Conservation (phyloP, 2,113 vertebrate genomes). For the Dasypus novemcinctus region DNA sequence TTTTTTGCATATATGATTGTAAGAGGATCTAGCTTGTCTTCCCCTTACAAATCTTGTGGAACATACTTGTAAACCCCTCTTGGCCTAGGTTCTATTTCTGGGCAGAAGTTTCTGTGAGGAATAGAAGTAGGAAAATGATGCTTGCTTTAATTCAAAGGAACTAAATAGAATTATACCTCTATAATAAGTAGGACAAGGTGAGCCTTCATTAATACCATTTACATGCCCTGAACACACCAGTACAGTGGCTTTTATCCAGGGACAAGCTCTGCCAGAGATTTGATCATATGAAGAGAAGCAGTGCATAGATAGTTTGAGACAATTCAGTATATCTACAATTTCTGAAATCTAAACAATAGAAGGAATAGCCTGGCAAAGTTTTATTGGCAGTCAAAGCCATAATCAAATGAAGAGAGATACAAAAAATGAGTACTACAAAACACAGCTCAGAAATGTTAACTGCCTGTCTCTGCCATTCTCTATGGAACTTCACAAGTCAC, state of each 20-base stretch:
- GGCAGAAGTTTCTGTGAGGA: not conserved
- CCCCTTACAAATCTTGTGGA: not conserved
- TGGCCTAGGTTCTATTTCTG: not conserved
- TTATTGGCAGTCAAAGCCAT: not conserved
- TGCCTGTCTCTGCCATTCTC: not conserved
- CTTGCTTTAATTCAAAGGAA: not conserved
- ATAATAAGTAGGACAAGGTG: not conserved
- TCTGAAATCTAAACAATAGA: not conserved
- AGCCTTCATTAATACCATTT: not conserved
- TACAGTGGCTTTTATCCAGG: not conserved
- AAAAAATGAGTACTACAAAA: constrained; percentile 4
- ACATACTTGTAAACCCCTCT: not conserved
- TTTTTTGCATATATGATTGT: constrained; percentile 2
- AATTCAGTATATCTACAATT: not conserved
- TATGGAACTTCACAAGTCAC: not conserved
- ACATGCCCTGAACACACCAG: not conserved
- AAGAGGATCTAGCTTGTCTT: not conserved
- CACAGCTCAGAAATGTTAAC: not conserved
- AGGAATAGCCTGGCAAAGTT: not conserved
- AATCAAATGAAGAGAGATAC: not conserved
- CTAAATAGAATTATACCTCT: not conserved
- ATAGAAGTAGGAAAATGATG: not conserved
- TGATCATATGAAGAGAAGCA: not conserved
- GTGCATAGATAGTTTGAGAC: not conserved
- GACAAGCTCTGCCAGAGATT: not conserved